These are phyloP conservation scores for Intellagama lesueurii DNA, from an alignment of 2,797 vertebrate genomes.

Conservation along the genomic window DNA sequence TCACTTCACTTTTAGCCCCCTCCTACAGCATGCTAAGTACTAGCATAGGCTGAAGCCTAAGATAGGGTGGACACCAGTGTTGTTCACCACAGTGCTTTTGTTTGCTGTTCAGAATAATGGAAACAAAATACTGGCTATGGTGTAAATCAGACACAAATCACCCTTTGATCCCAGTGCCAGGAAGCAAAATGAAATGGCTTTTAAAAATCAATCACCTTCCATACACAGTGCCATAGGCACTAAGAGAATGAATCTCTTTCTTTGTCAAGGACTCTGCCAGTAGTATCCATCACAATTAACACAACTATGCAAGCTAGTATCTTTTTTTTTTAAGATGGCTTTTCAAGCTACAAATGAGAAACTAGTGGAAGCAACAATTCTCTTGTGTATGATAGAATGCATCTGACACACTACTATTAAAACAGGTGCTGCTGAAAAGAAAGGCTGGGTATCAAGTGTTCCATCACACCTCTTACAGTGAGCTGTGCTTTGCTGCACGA, in stretches of 20 bases:
- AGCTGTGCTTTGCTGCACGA: background rate
- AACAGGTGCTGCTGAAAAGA: background rate
- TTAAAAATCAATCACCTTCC: conserved; percentile 62
- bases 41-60: no score
- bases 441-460: background rate
- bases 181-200: conserved; percentile 67
- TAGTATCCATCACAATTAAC: conserved; percentile 41
- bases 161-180: conserved; percentile 76
- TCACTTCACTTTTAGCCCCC: no score
- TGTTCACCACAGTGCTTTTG: conserved; percentile 54
- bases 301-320: conserved; percentile 27
- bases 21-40: no score
- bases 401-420: conserved; percentile 40
- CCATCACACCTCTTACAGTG: background rate
- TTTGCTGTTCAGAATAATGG: conserved; percentile 73
- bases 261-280: conserved; percentile 42
- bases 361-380: conserved; percentile 15
- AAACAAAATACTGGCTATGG: conserved; percentile 64
- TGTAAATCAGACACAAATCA: conserved; percentile 61
- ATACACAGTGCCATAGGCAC: conserved; percentile 56
- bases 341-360: background rate
- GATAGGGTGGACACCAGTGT: no score
- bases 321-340: background rate
- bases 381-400: background rate
- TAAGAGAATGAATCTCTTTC: conserved; percentile 66